Conservation (phyloP, 2,888 invertebrate species). For the Rutpela maculata region DNA sequence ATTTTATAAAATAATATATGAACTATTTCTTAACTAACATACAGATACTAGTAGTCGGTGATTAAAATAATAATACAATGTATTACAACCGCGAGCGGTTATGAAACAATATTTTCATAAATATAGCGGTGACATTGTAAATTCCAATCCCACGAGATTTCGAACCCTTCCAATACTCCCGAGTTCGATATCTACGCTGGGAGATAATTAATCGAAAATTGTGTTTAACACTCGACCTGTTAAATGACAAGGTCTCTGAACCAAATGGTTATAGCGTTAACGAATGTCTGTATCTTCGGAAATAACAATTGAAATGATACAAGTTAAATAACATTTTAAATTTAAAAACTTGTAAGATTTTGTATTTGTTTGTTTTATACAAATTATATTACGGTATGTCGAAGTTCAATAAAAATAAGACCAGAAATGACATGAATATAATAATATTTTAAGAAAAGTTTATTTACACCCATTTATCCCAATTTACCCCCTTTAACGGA, state of each 20-base stretch:
- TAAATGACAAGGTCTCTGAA: background rate
- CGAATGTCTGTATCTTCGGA: background rate
- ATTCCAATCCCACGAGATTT: background rate
- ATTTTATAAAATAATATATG: too few relatives aligned
- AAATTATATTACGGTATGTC: too few relatives aligned
- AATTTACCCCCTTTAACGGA: too few relatives aligned
- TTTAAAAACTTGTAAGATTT: background rate
- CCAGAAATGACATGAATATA: too few relatives aligned
- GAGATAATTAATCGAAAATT: background rate
- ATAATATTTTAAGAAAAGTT: too few relatives aligned
- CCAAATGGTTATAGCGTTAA: background rate
- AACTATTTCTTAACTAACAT: too few relatives aligned
- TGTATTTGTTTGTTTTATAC: too few relatives aligned
- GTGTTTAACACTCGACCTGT: constrained; percentile 7
- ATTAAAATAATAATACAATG: too few relatives aligned
- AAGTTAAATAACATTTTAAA: background rate
- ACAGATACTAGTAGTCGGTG: too few relatives aligned
- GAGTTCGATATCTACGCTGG: background rate
- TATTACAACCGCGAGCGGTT: background rate
- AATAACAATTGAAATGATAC: background rate
- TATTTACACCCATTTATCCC: too few relatives aligned
- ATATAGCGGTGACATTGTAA: background rate
- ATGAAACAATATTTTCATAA: background rate
- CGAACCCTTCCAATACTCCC: background rate
- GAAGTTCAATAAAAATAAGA: too few relatives aligned